phyloP scores from a whole-genome alignment of 1,140 invertebrate genomes.

The Lepidurus arcticus region DNA sequence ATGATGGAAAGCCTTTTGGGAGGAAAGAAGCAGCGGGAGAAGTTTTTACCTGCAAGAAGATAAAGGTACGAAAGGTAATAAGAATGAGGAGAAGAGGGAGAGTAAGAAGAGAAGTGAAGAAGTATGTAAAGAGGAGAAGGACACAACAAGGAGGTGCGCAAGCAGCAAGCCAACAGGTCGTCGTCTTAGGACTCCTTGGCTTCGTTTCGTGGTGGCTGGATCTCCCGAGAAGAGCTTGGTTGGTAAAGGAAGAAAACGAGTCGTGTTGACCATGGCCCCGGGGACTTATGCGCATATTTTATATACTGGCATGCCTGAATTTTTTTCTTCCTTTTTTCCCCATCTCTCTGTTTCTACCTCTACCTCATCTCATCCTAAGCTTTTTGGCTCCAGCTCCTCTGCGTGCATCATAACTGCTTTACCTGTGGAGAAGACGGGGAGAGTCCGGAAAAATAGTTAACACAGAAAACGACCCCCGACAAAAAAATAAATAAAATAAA shows the following conservation, averaged over 20 bases:
- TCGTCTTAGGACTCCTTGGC: neutral
- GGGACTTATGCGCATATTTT: slow-evolving; percentile 21
- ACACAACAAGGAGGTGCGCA: slow-evolving; percentile 2
- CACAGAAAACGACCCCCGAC: slow-evolving; percentile 24
- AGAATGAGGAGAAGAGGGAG: neutral
- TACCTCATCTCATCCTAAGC: slow-evolving; percentile 21
- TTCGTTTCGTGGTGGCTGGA: neutral
- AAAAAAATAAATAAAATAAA: no score
- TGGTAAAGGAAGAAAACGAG: slow-evolving; percentile 1
- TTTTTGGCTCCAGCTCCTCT: slow-evolving; percentile 6
- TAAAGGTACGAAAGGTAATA: neutral
- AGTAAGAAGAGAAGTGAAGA: neutral
- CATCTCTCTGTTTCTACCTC: neutral
- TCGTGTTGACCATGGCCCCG: slow-evolving; percentile 16
- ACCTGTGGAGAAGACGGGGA: slow-evolving; percentile 21
- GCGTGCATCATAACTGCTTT: slow-evolving; percentile 21
- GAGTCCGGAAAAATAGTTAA: slow-evolving; percentile 27
- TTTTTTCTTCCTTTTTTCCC: neutral
- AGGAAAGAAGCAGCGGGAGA: slow-evolving; percentile 13
- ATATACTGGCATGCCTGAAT: slow-evolving; percentile 13
- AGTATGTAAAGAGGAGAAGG: neutral
- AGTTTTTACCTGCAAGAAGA: neutral
- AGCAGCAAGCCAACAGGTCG: slow-evolving; percentile 12
- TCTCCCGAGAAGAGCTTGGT: neutral
- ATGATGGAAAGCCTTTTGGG: slow-evolving; percentile 4